A percentile compares a stretch with the other conserved stretches of the same genome.
These are phyloP conservation scores for Pachypsylla venusta DNA, from an alignment of 1,140 invertebrate genomes.

Conservation along the genomic window DNA sequence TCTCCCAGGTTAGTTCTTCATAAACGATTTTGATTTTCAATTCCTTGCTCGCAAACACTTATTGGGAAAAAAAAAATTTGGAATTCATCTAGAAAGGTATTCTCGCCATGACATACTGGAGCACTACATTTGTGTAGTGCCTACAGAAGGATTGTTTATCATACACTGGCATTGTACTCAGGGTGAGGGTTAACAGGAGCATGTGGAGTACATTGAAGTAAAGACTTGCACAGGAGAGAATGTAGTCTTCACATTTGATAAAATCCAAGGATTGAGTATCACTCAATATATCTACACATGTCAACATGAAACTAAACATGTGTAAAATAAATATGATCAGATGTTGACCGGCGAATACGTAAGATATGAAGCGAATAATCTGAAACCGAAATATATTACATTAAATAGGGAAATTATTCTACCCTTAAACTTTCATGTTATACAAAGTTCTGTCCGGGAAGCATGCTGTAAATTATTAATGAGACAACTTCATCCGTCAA, in stretches of 20 bases:
- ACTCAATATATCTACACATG: background rate
- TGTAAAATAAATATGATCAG: background rate
- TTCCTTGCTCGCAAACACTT: no score
- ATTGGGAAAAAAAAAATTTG: no score
- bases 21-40: no score
- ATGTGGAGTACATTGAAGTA: background rate
- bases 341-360: background rate
- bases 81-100: no score
- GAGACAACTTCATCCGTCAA: conserved; percentile 78
- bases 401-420: no score
- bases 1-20: conserved; percentile 38
- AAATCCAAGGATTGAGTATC: background rate
- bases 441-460: conserved; percentile 55
- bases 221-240: background rate
- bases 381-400: background rate
- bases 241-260: conserved; percentile 1
- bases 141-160: background rate
- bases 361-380: background rate
- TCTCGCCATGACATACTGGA: no score
- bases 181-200: background rate
- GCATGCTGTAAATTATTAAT: conserved; percentile 67
- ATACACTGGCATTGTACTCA: background rate
- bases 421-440: conserved; percentile 57
- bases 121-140: background rate
- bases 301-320: conserved; percentile 1